These are phyloP conservation scores for Sebastes minor DNA, from an alignment of 2,797 vertebrate species.

Conservation along the genomic window DNA sequence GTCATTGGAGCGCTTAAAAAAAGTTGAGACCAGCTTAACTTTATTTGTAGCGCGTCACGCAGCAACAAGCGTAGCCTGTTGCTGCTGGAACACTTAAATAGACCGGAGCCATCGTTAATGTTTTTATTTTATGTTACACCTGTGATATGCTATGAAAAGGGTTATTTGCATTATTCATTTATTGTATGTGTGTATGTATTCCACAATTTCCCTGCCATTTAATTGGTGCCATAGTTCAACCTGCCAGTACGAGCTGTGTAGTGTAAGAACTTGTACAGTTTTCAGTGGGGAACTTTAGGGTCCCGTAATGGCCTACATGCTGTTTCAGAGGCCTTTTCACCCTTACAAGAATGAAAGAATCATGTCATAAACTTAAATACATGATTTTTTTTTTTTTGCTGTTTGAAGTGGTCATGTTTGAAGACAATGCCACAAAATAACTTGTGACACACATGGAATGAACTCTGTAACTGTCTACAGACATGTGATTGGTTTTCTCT, in stretches of 20 bases:
- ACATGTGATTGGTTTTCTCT: constrained; percentile 36
- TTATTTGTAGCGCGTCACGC: too few relatives aligned
- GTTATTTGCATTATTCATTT: not conserved
- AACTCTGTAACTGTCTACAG: constrained; percentile 6
- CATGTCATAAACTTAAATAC: not conserved
- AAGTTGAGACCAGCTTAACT: too few relatives aligned
- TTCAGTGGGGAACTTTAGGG: not conserved
- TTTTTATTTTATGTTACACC: not conserved
- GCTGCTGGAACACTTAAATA: not conserved
- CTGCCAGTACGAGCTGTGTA: not conserved
- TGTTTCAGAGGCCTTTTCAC: constrained; percentile 4
- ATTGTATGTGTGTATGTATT: not conserved
- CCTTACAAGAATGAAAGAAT: not conserved
- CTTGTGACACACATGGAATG: not conserved
- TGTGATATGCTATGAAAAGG: not conserved
- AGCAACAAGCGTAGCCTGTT: too few relatives aligned
- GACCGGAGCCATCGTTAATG: not conserved
- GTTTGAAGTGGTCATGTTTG: not conserved
- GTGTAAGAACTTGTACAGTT: not conserved
- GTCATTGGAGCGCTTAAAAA: too few relatives aligned
- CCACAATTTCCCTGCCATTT: not conserved
- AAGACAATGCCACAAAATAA: not conserved
- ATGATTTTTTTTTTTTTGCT: not conserved
- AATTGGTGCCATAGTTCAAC: not conserved
- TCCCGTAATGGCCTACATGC: not conserved